These are phyloP conservation scores for Galleria mellonella DNA, from an alignment of 1,140 invertebrate genomes.

Conservation along the genomic window DNA sequence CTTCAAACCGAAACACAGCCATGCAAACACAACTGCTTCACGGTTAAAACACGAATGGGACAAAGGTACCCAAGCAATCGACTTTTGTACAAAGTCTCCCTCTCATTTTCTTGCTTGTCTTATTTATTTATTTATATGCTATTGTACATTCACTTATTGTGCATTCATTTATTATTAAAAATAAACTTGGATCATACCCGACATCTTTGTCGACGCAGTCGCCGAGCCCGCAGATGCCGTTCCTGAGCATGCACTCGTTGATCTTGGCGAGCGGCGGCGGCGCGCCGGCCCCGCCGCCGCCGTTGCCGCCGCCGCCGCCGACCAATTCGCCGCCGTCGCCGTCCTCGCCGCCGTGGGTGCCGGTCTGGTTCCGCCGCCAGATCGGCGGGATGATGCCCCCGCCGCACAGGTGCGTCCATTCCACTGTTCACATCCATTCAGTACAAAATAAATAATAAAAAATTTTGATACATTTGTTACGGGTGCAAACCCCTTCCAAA, in stretches of 20 bases:
- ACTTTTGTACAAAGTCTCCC: no score
- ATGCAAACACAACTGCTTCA: no score
- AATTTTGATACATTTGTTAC: no score
- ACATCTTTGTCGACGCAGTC: constrained; percentile 84
- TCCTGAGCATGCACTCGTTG: constrained; percentile 84
- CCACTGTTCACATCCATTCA: constrained; percentile 26
- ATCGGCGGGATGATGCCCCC: constrained; percentile 34
- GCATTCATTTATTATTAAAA: not conserved
- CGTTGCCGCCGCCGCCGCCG: constrained; percentile 9
- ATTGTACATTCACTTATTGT: no score
- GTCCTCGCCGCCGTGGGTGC: constrained; percentile 20
- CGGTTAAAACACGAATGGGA: no score
- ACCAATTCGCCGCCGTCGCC: constrained; percentile 10
- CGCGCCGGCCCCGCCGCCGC: constrained; percentile 11
- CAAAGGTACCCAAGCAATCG: no score
- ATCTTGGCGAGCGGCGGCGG: constrained; percentile 66
- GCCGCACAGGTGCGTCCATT: constrained; percentile 54
- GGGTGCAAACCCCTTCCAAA: no score
- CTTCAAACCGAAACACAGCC: no score
- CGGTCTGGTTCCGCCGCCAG: constrained; percentile 56
- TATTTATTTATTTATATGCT: no score
- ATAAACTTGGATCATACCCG: constrained; percentile 76
- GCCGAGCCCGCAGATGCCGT: constrained; percentile 86
- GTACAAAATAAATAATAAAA: no score
- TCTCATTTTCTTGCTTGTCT: no score